phyloP scores from a whole-genome alignment of 1,140 invertebrate genomes.

The Heliconius hermathena region DNA sequence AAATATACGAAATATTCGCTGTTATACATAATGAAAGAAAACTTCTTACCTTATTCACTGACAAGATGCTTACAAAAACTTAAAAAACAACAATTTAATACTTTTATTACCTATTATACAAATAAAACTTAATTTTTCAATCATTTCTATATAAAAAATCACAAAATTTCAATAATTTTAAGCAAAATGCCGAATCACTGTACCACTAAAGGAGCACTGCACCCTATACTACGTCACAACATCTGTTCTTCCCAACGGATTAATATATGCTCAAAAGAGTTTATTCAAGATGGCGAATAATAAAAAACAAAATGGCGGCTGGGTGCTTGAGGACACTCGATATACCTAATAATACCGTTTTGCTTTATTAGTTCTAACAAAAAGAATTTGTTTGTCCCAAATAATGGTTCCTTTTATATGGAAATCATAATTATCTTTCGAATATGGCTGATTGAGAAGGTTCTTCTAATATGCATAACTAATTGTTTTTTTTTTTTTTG shows the following conservation, averaged over 20 bases:
- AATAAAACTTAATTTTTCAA: background rate
- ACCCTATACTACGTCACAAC: slow-evolving; percentile 52
- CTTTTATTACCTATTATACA: background rate
- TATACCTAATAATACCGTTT: slow-evolving; percentile 30
- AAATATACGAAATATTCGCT: too few species aligned
- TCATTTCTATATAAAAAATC: background rate
- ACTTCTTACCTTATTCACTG: background rate
- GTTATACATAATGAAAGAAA: background rate
- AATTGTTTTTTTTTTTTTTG: background rate
- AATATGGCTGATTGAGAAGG: background rate
- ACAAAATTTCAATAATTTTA: background rate
- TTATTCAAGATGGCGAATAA: slow-evolving; percentile 65
- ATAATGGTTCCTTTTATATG: slow-evolving; percentile 6
- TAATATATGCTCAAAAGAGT: slow-evolving; percentile 62
- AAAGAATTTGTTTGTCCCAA: slow-evolving; percentile 21
- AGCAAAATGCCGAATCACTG: background rate
- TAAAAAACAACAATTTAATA: background rate
- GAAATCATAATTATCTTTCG: background rate
- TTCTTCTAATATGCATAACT: background rate
- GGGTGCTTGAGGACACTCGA: slow-evolving; percentile 54
- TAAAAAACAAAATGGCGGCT: slow-evolving; percentile 67
- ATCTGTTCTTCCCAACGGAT: slow-evolving; percentile 60
- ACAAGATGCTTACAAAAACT: background rate
- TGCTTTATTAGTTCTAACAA: slow-evolving; percentile 36
- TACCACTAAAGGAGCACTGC: slow-evolving; percentile 38